These are phyloP conservation scores for Ctenopoma kingsleyae DNA, from an alignment of 2,797 vertebrate species.

Conservation along the genomic window DNA sequence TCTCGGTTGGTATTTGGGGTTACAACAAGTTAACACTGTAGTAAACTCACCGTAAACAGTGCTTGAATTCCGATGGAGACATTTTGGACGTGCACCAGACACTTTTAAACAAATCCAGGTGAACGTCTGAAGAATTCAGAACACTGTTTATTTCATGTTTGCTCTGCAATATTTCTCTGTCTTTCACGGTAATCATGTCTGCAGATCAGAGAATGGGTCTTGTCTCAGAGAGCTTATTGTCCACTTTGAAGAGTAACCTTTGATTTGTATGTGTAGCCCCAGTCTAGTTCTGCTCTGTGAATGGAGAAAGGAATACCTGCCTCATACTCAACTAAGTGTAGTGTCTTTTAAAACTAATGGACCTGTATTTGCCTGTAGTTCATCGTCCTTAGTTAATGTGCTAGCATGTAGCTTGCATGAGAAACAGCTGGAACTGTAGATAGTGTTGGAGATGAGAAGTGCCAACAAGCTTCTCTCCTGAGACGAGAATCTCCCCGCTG, in stretches of 20 bases:
- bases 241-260: constrained; percentile 42
- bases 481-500: constrained; percentile 49
- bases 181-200: constrained; percentile 39
- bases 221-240: constrained; percentile 49
- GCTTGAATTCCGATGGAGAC: constrained; percentile 13
- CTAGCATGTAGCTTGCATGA: constrained; percentile 85
- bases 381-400: constrained; percentile 79
- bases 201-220: constrained; percentile 67
- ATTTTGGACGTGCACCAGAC: neutral
- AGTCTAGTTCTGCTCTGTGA: constrained; percentile 49
- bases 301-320: constrained; percentile 62
- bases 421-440: constrained; percentile 72
- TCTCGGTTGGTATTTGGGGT: constrained; percentile 10
- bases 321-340: constrained; percentile 72
- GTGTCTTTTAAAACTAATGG: constrained; percentile 75
- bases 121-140: neutral
- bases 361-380: constrained; percentile 81
- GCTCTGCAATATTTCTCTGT: neutral
- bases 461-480: constrained; percentile 46
- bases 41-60: constrained; percentile 24
- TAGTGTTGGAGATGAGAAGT: constrained; percentile 58
- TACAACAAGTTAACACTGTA: constrained; percentile 7
- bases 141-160: constrained; percentile 13
- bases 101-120: neutral
- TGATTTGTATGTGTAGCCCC: constrained; percentile 61